Base-by-base conservation (phyloP, 2,888 invertebrate species). In the Polydrusus cervinus region DNA sequence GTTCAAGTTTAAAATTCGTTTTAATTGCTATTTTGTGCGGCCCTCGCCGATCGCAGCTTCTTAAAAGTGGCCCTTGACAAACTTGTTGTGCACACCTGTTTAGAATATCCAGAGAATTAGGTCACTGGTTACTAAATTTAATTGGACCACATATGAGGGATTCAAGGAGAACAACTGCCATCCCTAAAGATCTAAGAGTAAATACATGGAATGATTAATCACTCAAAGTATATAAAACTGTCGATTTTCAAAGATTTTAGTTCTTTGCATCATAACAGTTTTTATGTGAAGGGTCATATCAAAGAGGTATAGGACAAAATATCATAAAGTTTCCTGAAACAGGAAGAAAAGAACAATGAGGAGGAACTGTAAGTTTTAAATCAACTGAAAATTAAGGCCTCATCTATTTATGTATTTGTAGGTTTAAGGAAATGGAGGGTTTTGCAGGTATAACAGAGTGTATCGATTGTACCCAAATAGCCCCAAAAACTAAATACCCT, bases 391-490 rank as follows among this genome's bases (percentile, higher is more conserved):
- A 11, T 40, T 1, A 11, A 40, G 11, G 9, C 1, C 3, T 9
- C n/a, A 47, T n/a, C 13, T 61, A 10, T 61, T 10, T 16, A 38
- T 11, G 14, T 40, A n/a, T 40, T 65, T 14, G 3, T 65, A 25
- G 65, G n/a, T 18, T 45, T 20, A 47, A 3, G 18, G 14, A 43
- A 65, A 43, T 47, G 1, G 16, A 25, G 2, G 49, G 6, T 16
- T 45, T 65, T 47, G 38, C 62, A 5, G 43, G 62, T 11, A 25
- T 47, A 47, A 47, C 18, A 11, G 30, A 38, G 11, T 40, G 62
- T 16, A 61, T 47, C 45, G 45, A 64, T 67, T 25, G 40, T 6
- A 67, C 67, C 11, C 67, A 53, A 30, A 67, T 67, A 53, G 34
- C 38, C 9, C 67, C 51, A 10, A 53, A 67, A 45, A 67, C 55